A percentile compares a stretch with the other conserved stretches of the same genome.
phyloP scores from a whole-genome alignment of 2,888 invertebrate genomes.

The Cephus rjabovi region DNA sequence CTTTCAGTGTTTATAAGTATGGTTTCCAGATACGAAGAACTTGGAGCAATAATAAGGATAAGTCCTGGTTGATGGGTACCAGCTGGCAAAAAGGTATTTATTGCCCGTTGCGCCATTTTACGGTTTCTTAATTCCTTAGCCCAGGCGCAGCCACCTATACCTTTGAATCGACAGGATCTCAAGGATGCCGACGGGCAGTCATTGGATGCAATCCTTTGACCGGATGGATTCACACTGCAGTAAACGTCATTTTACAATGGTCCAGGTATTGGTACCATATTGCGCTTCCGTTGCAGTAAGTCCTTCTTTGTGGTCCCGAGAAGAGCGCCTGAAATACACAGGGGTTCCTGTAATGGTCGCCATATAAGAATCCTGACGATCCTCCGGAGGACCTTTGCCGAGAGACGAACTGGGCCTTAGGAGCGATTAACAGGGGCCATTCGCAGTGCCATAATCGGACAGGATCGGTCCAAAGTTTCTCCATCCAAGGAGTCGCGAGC shows the following conservation, averaged over 20 bases:
- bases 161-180: slow-evolving; percentile 24
- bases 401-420: neutral
- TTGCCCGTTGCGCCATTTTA: slow-evolving; percentile 58
- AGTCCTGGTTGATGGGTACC: slow-evolving; percentile 16
- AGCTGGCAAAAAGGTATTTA: slow-evolving; percentile 62
- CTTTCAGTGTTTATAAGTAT: neutral
- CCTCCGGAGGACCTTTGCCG: neutral
- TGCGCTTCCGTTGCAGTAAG: neutral
- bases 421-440: neutral
- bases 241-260: slow-evolving; percentile 20
- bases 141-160: slow-evolving; percentile 26
- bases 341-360: neutral
- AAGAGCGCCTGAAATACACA: neutral
- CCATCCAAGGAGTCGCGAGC: neutral
- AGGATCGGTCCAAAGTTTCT: neutral
- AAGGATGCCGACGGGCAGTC: slow-evolving; percentile 34
- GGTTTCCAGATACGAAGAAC: neutral
- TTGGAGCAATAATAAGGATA: neutral
- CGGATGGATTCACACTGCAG: slow-evolving; percentile 41
- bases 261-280: neutral
- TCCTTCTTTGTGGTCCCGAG: neutral
- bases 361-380: neutral
- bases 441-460: neutral
- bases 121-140: slow-evolving; percentile 53
- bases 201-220: slow-evolving; percentile 38